Evolutionary conservation across 2,113 vertebrate genomes (phyloP), one percentile per base, ranked within the genome.

Genomic region (Gymnogyps californianus): DNA sequence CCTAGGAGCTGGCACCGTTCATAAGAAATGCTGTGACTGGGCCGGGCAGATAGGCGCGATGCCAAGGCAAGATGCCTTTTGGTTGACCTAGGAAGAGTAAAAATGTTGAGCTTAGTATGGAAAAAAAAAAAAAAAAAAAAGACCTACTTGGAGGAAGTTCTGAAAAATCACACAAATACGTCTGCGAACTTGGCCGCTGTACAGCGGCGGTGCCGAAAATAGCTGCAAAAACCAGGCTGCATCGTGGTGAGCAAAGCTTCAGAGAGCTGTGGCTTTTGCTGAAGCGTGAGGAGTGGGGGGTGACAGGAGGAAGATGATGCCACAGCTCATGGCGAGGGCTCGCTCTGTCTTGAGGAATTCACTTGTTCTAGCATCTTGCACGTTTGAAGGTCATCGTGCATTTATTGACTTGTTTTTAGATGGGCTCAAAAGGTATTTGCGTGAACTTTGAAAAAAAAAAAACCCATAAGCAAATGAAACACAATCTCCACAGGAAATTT

Each of bases 11-110:
- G 54, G 77, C 58, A 25, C 10, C 0, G 3, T 5, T 22, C 13
- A 0, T 17, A 46, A 62, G 34, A 91, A 38, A 38, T 38, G 65
- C 61, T 34, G 75, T 7, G 4, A 5, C 51, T 96, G 91, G 52
- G 49, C 49, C 2, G 6, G 44, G 40, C 67, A 80, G 95, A 95
- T 97, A 96, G 87, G 93, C 90, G 0, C 0, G 0, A 4, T 22
- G 93, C 96, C 96, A 96, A 67, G 67, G 10, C 57, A 11, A 29
- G 46, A 20, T 52, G 96, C 80, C 67, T 94, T 28, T 32, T 76
- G 55, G 9, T 31, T 96, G 89, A 89, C 59, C 78, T 57, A 18
- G 74, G 84, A 93, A 75, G 52, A 64, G 36, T 31, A 22, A 87
- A 75, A 91, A 65, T 24, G 17, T 81, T 51, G 36, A 49, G 70